phyloP scores from a whole-genome alignment of 1,140 invertebrate genomes.

The Orchesella cincta region DNA sequence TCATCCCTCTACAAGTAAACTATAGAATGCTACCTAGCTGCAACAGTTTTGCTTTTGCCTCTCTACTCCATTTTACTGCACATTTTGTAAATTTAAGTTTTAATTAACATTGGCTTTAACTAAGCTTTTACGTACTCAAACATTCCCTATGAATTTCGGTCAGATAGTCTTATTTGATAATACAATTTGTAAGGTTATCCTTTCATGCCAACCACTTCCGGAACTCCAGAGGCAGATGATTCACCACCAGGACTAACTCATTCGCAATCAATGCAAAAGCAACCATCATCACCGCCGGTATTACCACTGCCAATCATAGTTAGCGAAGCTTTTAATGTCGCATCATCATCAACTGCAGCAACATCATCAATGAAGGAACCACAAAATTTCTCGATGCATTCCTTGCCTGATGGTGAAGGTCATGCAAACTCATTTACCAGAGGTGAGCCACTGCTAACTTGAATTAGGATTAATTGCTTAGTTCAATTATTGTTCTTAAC shows the following conservation, averaged over 20 bases:
- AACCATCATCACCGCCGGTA: background rate
- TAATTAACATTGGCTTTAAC: too few relatives aligned
- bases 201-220: constrained; percentile 26
- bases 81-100: too few relatives aligned
- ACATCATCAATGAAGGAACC: constrained; percentile 9
- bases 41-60: too few relatives aligned
- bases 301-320: constrained; percentile 25
- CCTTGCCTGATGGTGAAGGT: constrained; percentile 12
- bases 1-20: constrained; percentile 10
- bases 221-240: constrained; percentile 28
- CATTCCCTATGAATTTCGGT: too few relatives aligned
- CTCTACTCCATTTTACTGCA: too few relatives aligned
- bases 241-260: constrained; percentile 4
- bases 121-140: too few relatives aligned
- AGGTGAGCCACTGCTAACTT: too few relatives aligned
- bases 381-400: constrained; percentile 3
- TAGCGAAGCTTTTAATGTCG: constrained; percentile 17
- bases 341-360: background rate
- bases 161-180: background rate
- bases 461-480: too few relatives aligned
- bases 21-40: too few relatives aligned
- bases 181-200: constrained; percentile 14
- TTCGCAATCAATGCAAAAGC: constrained; percentile 20
- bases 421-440: background rate
- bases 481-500: too few relatives aligned